These are phyloP conservation scores for Helogale parvula DNA, from an alignment of 2,113 vertebrate species.

Conservation along the genomic window DNA sequence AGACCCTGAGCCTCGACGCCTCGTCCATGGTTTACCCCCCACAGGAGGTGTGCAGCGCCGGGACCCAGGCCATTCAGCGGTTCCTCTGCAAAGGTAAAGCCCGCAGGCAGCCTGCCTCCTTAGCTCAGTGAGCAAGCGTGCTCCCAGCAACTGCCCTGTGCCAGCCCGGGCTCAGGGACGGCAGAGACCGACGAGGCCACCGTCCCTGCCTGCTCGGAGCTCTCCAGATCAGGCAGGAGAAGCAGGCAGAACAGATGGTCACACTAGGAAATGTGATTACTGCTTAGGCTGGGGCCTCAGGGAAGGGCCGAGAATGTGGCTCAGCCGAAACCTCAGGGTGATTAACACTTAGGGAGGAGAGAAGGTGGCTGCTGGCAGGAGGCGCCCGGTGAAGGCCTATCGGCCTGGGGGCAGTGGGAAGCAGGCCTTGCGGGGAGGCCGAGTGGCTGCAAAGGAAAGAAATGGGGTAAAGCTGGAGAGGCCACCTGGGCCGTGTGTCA, in stretches of 20 bases:
- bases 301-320: background rate
- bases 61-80: constrained; percentile 92
- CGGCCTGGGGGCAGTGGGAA: background rate
- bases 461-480: fast-evolving
- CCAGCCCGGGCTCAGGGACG: background rate
- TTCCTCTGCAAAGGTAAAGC: constrained; percentile 92
- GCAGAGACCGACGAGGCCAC: background rate
- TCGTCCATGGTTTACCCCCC: constrained; percentile 91
- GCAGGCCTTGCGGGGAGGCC: background rate
- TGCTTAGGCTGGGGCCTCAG: background rate
- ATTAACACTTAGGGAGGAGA: background rate
- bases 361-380: background rate
- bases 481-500: background rate
- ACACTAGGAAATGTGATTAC: background rate
- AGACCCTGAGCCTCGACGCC: constrained; percentile 92
- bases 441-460: background rate
- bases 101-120: background rate
- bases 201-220: background rate
- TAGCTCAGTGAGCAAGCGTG: fast-evolving
- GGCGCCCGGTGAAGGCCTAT: background rate
- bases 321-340: background rate
- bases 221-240: background rate
- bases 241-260: background rate
- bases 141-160: background rate
- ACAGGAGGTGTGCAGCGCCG: constrained; percentile 86